Conservation (phyloP, 2,113 vertebrate species). For the Arothron firmamentum region DNA sequence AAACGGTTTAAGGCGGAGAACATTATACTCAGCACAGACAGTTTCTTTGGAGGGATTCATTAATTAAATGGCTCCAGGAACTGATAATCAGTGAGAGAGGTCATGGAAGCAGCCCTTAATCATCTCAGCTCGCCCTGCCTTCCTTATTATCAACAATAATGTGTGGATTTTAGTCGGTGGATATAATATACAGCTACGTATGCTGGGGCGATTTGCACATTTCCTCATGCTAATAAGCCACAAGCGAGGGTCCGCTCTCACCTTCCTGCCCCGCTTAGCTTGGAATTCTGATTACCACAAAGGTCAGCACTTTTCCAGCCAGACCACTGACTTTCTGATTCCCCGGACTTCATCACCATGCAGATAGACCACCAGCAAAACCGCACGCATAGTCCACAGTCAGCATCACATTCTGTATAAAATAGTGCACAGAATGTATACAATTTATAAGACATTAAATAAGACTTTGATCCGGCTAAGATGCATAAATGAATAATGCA, state of each 20-base stretch:
- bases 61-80: conserved; percentile 53
- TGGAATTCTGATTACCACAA: conserved; percentile 46
- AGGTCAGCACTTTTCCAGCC: conserved; percentile 61
- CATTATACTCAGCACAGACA: conserved; percentile 46
- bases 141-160: not conserved
- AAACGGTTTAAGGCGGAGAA: conserved; percentile 50
- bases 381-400: not conserved
- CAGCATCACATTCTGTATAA: no score
- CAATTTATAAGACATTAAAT: no score
- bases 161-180: conserved; percentile 1
- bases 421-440: no score
- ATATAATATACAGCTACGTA: not conserved
- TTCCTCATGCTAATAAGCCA: conserved; percentile 54
- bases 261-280: conserved; percentile 42
- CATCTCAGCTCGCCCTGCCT: not conserved
- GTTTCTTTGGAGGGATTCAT: conserved; percentile 50
- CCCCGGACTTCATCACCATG: conserved; percentile 48
- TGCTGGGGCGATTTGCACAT: not conserved
- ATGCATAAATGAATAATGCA: no score
- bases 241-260: conserved; percentile 33
- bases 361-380: conserved; percentile 31
- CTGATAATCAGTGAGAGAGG: conserved; percentile 18
- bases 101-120: conserved; percentile 15
- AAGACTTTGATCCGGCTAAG: no score
- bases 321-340: conserved; percentile 38